A percentile compares a stretch with the other conserved stretches of the same genome.
phyloP scores from a whole-genome alignment of 2,888 invertebrate species.

The Hyles lineata region DNA sequence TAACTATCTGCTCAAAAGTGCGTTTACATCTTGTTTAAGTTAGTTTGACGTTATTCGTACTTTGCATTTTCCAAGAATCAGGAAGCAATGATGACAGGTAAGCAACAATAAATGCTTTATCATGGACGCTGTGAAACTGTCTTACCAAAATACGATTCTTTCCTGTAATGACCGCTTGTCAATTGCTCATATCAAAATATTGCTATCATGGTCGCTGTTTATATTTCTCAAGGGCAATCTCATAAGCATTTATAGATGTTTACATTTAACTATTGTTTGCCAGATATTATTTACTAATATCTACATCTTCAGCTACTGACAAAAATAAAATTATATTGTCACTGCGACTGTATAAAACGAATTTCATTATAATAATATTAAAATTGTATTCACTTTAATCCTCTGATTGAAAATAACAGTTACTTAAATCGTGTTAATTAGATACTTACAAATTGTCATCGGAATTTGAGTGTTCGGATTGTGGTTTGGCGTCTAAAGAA shows the following conservation, averaged over 20 bases:
- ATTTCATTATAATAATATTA: too few species aligned
- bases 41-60: too few species aligned
- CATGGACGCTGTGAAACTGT: neutral
- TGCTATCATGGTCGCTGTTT: neutral
- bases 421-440: neutral
- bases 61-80: neutral
- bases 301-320: neutral
- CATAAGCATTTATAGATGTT: neutral
- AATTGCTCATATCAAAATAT: neutral
- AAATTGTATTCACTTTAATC: neutral
- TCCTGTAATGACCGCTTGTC: neutral
- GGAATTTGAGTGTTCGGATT: slow-evolving; percentile 43
- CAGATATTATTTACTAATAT: neutral
- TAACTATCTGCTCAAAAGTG: too few species aligned
- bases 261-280: neutral
- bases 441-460: slow-evolving; percentile 51
- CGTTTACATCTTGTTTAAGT: too few species aligned
- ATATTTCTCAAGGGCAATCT: slow-evolving; percentile 1
- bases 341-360: too few species aligned
- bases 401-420: neutral
- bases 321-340: neutral
- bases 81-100: neutral
- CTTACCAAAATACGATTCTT: neutral
- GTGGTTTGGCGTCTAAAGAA: slow-evolving; percentile 41
- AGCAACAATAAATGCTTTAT: neutral